Evolutionary conservation across 2,797 vertebrate genomes (phyloP), one percentile per base, ranked within the genome.

Genomic region (Brachyalestes nurse): DNA sequence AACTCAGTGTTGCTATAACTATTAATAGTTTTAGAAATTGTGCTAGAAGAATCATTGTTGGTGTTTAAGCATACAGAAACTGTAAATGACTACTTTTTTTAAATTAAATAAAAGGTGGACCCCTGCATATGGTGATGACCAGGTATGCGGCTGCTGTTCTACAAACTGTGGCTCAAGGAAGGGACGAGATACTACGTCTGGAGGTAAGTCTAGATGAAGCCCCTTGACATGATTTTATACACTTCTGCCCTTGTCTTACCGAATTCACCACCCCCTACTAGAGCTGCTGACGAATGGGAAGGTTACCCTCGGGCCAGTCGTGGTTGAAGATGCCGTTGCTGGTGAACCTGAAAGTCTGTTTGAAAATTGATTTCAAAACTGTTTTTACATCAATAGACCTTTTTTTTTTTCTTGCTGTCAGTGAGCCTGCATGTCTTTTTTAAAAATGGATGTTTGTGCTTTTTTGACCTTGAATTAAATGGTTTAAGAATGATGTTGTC

Each of bases 111-210:
- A 45, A 45, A 93, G 92, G 82, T 93, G 92, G 92, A 66, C 6
- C 6, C 88, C 90, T 66, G 87, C 87, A 3, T 87, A 85, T 12
- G 89, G 88, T 1, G n/a, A 28, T 21, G 72, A 92, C 65, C 17
- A 62, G 0, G 57, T 62, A 5, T 93, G 92, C 40, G 34, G 66
- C 80, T 93, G 92, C 83, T 93, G 92, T 51, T 89, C 92, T 0
- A 9, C 82, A 0, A 74, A 77, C 19, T 93, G 92, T 75, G 78
- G 75, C 2, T 6, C 60, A 25, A 67, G 21, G n/a, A 49, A 19
- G 5, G 61, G 14, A 66, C 25, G 62, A 49, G 40, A 74, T 67
- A 25, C 6, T n/a, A 10, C 17, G 1, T 4, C n/a, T 77, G 28
- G 23, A 55, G 80, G 67, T 28, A 47, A n/a, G 47, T 2, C 10